Evolutionary conservation across 92 coral and sea anemone genomes (phyloP).

Genomic region (Siderastrea radians): DNA sequence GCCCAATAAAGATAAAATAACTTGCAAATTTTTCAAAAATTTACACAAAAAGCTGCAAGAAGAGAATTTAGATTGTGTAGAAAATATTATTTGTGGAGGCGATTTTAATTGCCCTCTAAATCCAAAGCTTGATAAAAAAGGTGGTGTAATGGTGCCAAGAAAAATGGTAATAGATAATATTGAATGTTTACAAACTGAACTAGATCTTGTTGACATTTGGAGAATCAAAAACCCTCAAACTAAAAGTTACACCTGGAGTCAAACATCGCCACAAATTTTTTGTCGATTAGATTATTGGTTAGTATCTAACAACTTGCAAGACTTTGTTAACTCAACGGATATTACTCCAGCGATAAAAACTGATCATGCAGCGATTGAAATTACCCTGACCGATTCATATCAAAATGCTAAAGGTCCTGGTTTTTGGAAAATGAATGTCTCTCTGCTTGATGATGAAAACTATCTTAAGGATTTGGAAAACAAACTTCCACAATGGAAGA

Average conservation of each 20-base stretch:
- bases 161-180: conserved; percentile 21
- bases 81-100: background rate
- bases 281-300: background rate
- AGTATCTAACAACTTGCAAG: too few relatives aligned
- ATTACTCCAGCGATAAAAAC: too few relatives aligned
- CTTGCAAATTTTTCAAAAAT: background rate
- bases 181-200: conserved; percentile 6
- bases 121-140: conserved; percentile 7
- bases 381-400: too few relatives aligned
- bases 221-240: background rate
- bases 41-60: background rate
- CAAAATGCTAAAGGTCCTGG: too few relatives aligned
- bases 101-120: conserved; percentile 7
- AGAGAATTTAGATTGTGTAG: background rate
- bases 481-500: too few relatives aligned
- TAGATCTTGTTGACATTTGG: background rate
- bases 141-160: conserved; percentile 18
- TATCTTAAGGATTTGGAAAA: too few relatives aligned
- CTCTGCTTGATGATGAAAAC: too few relatives aligned
- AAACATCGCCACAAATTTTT: background rate
- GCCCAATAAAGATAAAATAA: background rate
- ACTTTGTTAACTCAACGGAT: too few relatives aligned
- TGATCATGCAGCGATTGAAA: too few relatives aligned
- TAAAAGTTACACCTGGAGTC: background rate
- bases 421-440: too few relatives aligned